Conservation (phyloP, 2,113 vertebrate genomes). For the Scolopax mira region DNA sequence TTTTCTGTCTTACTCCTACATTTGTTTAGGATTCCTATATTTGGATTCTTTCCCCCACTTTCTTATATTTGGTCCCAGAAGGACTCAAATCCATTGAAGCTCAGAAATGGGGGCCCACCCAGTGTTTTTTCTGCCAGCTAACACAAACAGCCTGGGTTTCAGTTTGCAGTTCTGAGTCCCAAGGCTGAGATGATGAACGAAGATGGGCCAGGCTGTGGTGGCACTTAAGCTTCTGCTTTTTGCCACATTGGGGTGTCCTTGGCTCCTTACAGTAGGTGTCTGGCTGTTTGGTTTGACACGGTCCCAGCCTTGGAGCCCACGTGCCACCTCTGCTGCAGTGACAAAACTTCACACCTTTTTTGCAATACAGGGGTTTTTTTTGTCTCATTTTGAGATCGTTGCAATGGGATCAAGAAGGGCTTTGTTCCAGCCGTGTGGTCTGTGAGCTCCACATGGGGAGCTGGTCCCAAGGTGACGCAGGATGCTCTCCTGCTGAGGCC, state of each 20-base stretch:
- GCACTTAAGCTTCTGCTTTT: background rate
- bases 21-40: background rate
- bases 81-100: background rate
- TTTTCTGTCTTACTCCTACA: background rate
- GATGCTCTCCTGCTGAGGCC: background rate
- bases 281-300: background rate
- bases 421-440: background rate
- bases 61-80: background rate
- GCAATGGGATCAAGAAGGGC: background rate
- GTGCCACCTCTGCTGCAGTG: accelerated
- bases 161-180: background rate
- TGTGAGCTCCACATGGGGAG: background rate
- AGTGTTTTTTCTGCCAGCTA: background rate
- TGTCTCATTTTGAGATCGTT: background rate
- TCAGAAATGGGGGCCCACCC: background rate
- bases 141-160: background rate
- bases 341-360: accelerated
- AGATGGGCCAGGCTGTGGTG: background rate
- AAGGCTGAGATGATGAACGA: background rate
- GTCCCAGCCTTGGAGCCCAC: background rate
- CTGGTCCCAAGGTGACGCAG: background rate
- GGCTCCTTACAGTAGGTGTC: background rate
- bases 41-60: background rate
- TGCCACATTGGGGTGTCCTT: accelerated
- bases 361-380: background rate